Evolutionary conservation across 30 jellyfish, hydroid and myxozoan species (phyloP), one percentile per base, ranked within the genome.

Genomic region (Aurelia aurita): DNA sequence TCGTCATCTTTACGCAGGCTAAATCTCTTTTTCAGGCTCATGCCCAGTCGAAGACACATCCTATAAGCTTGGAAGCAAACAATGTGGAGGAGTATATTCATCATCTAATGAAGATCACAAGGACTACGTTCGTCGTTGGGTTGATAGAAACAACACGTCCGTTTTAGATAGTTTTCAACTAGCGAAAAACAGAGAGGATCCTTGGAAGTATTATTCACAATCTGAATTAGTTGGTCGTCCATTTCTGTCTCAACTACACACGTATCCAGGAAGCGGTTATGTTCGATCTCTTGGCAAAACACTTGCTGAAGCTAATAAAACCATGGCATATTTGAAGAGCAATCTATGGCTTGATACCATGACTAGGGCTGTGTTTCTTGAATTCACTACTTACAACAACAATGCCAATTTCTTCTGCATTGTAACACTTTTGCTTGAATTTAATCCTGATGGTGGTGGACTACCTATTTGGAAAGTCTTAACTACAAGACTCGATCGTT

Each of bases 251-350:
- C 25, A 43, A 21, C 15, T 80, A 3, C 73, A 72, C 62, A 61
- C 96, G 16, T 93, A 87, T 62, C 78, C 91, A 6, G 95, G 96
- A 20, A 93, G 98, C 27, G 98, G 98, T 19, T 93, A 80, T 72
- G 64, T 63, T 44, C 76, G 69, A 0, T 62, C 85, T 5, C 82
- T 93, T 69, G 96, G 92, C 20, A 66, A 45, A 28, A 49, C 96
- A 22, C 53, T 12, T 34, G 65, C 66, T 3, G 90, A 64, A 25
- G 79, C 96, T n/a, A 54, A 61, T 14, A 23, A 68, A 5, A 60
- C 82, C 34, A 29, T 87, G 13, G 34, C 3, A 18, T 82, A 93
- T 20, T 60, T 87, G 23, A 69, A 75, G 25, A 47, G 58, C 14
- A 64, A 69, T 23, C 84, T 69, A 11, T 93, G 98, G 98, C 14